Conservation (phyloP, 2,888 invertebrate species). For the Cephalotes varians region DNA sequence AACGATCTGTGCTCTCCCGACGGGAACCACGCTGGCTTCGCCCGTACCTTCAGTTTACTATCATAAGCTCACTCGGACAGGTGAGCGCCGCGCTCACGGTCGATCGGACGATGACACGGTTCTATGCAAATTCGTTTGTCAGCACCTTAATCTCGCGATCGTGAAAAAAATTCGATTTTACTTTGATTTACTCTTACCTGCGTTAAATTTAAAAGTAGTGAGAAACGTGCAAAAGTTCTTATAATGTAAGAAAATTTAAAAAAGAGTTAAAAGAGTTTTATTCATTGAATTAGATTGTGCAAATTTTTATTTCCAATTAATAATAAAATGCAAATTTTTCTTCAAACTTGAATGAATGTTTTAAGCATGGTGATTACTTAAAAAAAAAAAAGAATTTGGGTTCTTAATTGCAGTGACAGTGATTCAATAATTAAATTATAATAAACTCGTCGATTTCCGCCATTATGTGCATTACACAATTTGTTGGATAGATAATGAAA, state of each 20-base stretch:
- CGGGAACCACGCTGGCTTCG: slow-evolving; percentile 63
- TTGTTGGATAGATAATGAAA: background rate
- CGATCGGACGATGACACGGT: slow-evolving; percentile 28
- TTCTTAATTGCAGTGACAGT: slow-evolving; percentile 1
- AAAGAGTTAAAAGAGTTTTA: background rate
- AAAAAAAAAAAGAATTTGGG: background rate
- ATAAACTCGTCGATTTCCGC: background rate
- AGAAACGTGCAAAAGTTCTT: background rate
- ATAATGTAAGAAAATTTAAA: background rate
- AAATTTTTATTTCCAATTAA: background rate
- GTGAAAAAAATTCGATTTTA: slow-evolving; percentile 3
- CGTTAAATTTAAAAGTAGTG: background rate
- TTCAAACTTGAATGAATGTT: background rate
- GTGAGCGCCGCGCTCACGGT: slow-evolving; percentile 62
- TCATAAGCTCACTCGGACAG: slow-evolving; percentile 76
- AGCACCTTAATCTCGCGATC: slow-evolving; percentile 13
- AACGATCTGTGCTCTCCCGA: slow-evolving; percentile 64
- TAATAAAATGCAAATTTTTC: too few relatives aligned
- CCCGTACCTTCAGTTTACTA: slow-evolving; percentile 78
- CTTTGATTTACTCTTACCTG: background rate
- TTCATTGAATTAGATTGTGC: background rate
- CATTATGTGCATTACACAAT: background rate
- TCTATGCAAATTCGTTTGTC: slow-evolving; percentile 33
- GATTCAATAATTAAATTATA: slow-evolving; percentile 14
- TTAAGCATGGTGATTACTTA: background rate